Evolutionary conservation across 2,888 invertebrate genomes (phyloP), one percentile per base, ranked within the genome.

Genomic region (Eupsilia transversa): DNA sequence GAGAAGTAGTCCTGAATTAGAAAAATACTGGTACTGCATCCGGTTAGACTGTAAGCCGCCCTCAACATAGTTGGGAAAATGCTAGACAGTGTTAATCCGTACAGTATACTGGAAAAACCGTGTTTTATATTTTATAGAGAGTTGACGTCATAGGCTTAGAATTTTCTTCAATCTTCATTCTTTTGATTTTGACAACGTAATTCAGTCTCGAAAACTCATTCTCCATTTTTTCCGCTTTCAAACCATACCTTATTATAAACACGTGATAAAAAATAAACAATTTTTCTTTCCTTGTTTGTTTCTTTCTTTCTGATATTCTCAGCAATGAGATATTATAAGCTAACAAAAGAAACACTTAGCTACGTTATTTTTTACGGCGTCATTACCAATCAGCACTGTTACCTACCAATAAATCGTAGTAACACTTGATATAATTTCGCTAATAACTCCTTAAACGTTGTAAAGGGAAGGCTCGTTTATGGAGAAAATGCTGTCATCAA

Each of bases 401-500:
- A 27, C n/a, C 43, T 27, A 27, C n/a, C 43, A 43, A 27, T 65
- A 76, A 56, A 61, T 56, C 60, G 30, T 72, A 56, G 17, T 52
- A 54, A 41, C 52, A 79, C 60, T 70, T 82, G 1, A 57, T 72
- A 68, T 14, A 54, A 6, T 68, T 64, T 52, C 33, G 83, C 83
- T 80, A 80, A 80, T 52, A 72, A 83, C 2, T 56, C 83, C 80
- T 2, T 72, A 68, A 2, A 38, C 20, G 35, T 33, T 14, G 3
- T 68, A 72, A 49, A 56, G 64, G 17, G 57, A 30, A 59, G 20
- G 14, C 14, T 38, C 46, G 6, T 27, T 33, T 67, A 78, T 33
- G n/a, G 67, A 30, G 17, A 43, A 52, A 83, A 68, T 83, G 80
- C 33, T 78, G 80, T 83, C 80, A 80, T 80, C 72, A 41, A 27